Evolutionary conservation across 2,888 invertebrate species (phyloP).

Genomic region (Tipula helvola): DNA sequence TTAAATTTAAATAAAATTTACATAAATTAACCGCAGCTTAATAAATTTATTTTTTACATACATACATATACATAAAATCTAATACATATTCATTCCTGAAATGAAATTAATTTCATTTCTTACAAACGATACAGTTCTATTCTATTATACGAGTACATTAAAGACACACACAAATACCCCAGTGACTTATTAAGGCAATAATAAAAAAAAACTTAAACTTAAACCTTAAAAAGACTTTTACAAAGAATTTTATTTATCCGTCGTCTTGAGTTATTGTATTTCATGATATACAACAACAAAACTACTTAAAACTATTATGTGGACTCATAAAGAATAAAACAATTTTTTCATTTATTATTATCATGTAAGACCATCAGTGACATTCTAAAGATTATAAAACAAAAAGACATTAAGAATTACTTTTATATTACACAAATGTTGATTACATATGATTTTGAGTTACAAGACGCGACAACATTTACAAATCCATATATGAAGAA

Average conservation of each 20-base stretch:
- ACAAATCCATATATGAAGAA: neutral
- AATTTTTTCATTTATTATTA: neutral
- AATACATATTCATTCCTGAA: neutral
- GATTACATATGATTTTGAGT: neutral
- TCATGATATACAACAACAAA: neutral
- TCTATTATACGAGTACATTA: neutral
- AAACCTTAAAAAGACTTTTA: neutral
- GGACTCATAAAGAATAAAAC: neutral
- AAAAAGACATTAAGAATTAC: neutral
- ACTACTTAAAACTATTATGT: neutral
- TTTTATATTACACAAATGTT: neutral
- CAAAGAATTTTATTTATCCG: neutral
- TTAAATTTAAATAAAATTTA: neutral
- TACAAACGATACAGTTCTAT: neutral
- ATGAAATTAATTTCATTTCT: neutral
- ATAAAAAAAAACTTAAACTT: neutral
- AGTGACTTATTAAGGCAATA: neutral
- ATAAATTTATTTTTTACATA: neutral
- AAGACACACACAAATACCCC: neutral
- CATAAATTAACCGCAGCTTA: neutral
- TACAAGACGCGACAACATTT: neutral
- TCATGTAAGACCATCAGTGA: neutral
- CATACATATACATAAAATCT: neutral
- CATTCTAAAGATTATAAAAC: neutral
- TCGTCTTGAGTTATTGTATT: neutral